Conservation (phyloP, 2,888 invertebrate genomes). For the Pheosia gnoma region DNA sequence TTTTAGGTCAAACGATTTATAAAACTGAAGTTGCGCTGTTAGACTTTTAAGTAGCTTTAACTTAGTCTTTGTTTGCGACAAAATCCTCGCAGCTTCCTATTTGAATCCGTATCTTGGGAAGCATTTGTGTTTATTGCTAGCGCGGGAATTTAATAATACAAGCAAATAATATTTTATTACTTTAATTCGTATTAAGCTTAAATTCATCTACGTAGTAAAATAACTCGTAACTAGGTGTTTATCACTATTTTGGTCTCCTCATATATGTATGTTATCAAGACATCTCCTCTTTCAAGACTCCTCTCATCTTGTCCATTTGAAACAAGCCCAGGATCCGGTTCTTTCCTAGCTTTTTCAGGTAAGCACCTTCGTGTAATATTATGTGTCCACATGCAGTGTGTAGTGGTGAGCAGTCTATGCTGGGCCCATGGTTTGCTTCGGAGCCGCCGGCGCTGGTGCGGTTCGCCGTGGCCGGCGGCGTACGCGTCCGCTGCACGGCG, state of each 20-base stretch:
- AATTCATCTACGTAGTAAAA: not conserved
- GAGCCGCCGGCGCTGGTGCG: slow-evolving; percentile 60
- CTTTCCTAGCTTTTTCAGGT: no score
- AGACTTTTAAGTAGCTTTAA: slow-evolving; percentile 63
- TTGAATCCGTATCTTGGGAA: slow-evolving; percentile 23
- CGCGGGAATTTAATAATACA: slow-evolving; percentile 20
- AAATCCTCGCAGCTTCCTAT: slow-evolving; percentile 26
- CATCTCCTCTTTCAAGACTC: no score
- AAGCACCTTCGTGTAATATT: not conserved
- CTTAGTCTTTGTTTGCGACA: slow-evolving; percentile 49
- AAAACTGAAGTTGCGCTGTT: slow-evolving; percentile 54
- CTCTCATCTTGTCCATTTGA: no score
- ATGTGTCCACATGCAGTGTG: not conserved
- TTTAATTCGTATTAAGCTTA: slow-evolving; percentile 18
- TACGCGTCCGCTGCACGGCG: slow-evolving; percentile 55
- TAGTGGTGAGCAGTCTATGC: slow-evolving; percentile 32
- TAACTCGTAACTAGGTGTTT: no score
- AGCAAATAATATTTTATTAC: slow-evolving; percentile 24
- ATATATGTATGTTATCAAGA: no score
- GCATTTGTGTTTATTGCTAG: slow-evolving; percentile 24
- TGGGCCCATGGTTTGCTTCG: slow-evolving; percentile 53
- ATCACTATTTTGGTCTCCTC: no score
- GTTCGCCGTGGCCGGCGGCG: slow-evolving; percentile 49
- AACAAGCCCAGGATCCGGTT: no score
- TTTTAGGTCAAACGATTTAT: slow-evolving; percentile 59